Evolutionary conservation across 2,113 vertebrate species (phyloP).

Genomic region (Phycodurus eques): DNA sequence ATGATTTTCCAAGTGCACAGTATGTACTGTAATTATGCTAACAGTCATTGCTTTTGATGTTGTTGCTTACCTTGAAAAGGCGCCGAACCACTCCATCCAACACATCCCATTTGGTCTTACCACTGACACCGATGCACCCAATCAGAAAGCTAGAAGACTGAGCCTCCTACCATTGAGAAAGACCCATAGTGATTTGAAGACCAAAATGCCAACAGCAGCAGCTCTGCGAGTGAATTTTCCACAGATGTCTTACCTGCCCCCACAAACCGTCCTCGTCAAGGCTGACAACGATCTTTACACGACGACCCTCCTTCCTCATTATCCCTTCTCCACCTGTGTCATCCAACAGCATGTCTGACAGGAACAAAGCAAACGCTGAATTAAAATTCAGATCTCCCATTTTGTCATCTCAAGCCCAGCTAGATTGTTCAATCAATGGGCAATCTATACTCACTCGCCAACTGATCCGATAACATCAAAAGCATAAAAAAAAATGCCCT

Average conservation of each 20-base stretch:
- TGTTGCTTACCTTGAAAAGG: constrained; percentile 86
- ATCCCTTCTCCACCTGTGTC: constrained; percentile 84
- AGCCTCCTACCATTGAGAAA: constrained; percentile 72
- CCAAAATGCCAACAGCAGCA: not conserved
- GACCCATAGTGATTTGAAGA: not conserved
- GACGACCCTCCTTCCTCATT: constrained; percentile 86
- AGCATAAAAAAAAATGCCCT: not conserved
- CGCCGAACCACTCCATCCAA: constrained; percentile 92
- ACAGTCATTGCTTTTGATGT: not conserved
- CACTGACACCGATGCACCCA: constrained; percentile 95
- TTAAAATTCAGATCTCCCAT: not conserved
- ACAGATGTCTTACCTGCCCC: constrained; percentile 82
- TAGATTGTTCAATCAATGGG: not conserved
- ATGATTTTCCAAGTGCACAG: not conserved
- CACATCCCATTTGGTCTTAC: constrained; percentile 98
- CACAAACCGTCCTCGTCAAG: constrained; percentile 84
- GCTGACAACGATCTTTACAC: constrained; percentile 90
- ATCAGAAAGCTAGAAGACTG: constrained; percentile 86
- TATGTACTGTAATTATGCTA: not conserved
- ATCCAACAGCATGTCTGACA: constrained; percentile 91
- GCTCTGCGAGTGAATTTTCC: not conserved
- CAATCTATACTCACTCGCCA: not conserved
- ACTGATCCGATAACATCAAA: not conserved
- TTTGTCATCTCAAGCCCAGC: not conserved
- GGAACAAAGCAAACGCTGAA: not conserved